phyloP scores from a whole-genome alignment of 2,888 invertebrate genomes.

The Xestia ashworthii region DNA sequence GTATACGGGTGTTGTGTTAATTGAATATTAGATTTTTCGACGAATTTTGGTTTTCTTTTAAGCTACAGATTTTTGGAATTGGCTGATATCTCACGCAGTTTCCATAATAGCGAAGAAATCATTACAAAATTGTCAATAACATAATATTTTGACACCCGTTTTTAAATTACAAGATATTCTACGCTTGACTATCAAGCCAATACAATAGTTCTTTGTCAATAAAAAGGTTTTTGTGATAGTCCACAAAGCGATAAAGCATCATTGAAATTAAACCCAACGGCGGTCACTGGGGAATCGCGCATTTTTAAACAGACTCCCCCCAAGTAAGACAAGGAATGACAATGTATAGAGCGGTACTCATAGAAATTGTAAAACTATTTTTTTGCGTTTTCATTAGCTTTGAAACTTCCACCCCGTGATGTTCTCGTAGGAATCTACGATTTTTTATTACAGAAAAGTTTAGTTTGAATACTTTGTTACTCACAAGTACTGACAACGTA shows the following conservation, averaged over 20 bases:
- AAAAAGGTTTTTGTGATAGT: conserved; percentile 37
- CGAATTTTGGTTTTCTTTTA: neutral
- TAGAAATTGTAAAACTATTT: neutral
- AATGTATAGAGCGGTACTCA: conserved; percentile 9
- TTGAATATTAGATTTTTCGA: neutral
- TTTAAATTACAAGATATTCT: neutral
- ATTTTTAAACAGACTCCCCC: conserved; percentile 35
- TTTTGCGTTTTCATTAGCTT: neutral
- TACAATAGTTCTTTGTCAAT: conserved; percentile 24
- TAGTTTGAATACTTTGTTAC: neutral
- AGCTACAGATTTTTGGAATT: neutral
- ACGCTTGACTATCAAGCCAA: conserved; percentile 16
- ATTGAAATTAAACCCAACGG: conserved; percentile 59
- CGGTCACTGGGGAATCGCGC: conserved; percentile 47
- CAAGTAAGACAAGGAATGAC: conserved; percentile 14
- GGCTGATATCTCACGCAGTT: neutral
- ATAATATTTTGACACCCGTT: neutral
- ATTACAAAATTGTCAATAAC: neutral
- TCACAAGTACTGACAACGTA: neutral
- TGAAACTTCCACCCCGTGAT: neutral
- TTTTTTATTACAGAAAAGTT: neutral
- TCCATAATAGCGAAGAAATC: neutral
- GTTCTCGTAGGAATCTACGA: neutral
- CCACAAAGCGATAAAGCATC: conserved; percentile 59
- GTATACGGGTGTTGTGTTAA: neutral